Conservation (phyloP, 1,140 invertebrate species). For the Aricia agestis region DNA sequence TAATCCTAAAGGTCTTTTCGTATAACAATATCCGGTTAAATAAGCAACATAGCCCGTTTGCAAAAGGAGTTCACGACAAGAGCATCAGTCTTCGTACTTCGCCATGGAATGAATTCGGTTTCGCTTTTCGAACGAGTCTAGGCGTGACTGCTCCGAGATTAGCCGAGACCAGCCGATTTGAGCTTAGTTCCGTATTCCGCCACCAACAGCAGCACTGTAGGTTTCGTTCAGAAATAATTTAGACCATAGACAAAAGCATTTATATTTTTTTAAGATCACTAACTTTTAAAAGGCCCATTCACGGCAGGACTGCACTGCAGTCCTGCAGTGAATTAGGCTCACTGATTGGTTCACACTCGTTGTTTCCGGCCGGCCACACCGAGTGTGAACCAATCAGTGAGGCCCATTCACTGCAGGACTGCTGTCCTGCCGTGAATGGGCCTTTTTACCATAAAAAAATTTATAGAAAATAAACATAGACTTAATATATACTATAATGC, state of each 20-base stretch:
- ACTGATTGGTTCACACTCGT: no score
- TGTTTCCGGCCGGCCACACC: no score
- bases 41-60: constrained; percentile 61
- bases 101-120: constrained; percentile 71
- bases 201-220: constrained; percentile 47
- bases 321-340: no score
- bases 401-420: no score
- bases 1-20: constrained; percentile 54
- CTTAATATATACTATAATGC: no score
- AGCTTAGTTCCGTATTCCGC: constrained; percentile 28
- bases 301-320: no score
- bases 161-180: constrained; percentile 55
- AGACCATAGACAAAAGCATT: background rate
- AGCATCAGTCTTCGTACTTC: constrained; percentile 71
- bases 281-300: no score
- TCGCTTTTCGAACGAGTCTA: constrained; percentile 74
- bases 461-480: no score
- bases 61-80: constrained; percentile 66
- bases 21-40: constrained; percentile 55
- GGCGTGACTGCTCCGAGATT: constrained; percentile 68
- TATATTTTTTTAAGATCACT: no score
- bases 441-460: no score
- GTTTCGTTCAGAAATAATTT: constrained; percentile 46
- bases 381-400: no score
- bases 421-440: no score